phyloP scores from a whole-genome alignment of 2,113 vertebrate genomes.

The Brienomyrus brachyistius region DNA sequence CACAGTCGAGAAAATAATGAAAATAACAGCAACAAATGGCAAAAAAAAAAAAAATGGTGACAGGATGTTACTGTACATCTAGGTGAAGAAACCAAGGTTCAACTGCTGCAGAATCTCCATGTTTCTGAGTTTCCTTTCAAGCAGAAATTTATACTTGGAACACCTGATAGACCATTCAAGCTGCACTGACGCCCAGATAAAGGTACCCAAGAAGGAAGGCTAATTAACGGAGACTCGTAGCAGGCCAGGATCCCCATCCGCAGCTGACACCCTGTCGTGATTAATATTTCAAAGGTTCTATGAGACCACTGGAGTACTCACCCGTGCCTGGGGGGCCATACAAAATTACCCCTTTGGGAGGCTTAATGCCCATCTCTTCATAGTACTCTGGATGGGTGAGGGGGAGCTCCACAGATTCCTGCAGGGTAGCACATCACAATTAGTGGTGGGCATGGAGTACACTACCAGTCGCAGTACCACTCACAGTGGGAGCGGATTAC shows the following conservation, averaged over 20 bases:
- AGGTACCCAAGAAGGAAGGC: neutral
- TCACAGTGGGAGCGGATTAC: neutral
- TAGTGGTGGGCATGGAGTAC: neutral
- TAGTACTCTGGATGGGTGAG: slow-evolving; percentile 98
- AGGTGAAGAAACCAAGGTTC: neutral
- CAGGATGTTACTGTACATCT: neutral
- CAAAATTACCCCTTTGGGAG: slow-evolving; percentile 94
- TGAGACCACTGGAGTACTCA: slow-evolving; percentile 36
- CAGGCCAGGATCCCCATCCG: neutral
- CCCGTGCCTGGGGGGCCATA: slow-evolving; percentile 95
- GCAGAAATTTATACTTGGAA: neutral
- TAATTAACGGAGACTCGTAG: neutral
- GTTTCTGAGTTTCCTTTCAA: neutral
- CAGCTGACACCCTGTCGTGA: neutral
- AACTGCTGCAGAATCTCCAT: neutral
- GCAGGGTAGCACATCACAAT: slow-evolving; percentile 17
- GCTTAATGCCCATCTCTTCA: slow-evolving; percentile 98
- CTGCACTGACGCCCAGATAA: neutral
- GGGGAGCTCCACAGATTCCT: slow-evolving; percentile 97
- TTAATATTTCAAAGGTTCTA: neutral
- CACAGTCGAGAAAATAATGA: neutral
- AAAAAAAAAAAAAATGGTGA: neutral
- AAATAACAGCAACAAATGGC: neutral
- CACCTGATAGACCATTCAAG: neutral
- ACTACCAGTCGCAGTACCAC: neutral